These are phyloP conservation scores for Chloropsis cyanopogon DNA, from an alignment of 2,113 vertebrate species.

Conservation along the genomic window DNA sequence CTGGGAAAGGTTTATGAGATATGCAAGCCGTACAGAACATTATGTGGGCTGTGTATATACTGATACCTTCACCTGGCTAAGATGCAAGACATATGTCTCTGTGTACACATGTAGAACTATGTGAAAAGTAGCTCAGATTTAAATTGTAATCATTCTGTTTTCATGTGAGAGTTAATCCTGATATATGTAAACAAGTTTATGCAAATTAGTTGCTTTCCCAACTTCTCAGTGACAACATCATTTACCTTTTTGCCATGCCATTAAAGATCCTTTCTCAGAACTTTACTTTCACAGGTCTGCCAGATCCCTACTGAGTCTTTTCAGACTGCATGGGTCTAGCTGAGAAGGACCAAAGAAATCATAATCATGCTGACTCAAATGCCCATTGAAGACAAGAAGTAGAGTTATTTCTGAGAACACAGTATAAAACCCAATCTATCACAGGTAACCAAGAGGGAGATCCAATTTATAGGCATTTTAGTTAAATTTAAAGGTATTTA, in stretches of 20 bases:
- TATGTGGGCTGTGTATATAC: neutral
- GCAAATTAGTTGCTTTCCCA: neutral
- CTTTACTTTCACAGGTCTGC: neutral
- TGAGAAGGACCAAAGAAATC: neutral
- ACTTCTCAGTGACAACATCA: neutral
- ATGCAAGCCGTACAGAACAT: neutral
- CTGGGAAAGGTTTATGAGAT: neutral
- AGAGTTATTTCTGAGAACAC: neutral
- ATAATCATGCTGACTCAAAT: neutral
- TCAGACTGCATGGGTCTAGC: neutral
- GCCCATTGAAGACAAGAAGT: neutral
- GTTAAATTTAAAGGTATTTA: neutral
- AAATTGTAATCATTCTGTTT: neutral
- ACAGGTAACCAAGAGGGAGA: neutral
- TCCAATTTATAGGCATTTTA: neutral
- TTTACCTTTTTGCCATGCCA: neutral
- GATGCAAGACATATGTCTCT: neutral
- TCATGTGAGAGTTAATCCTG: neutral
- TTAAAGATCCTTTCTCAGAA: constrained; percentile 3
- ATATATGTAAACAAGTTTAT: neutral
- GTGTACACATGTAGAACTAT: neutral
- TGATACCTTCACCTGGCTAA: neutral
- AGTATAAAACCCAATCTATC: neutral
- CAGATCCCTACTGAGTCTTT: neutral
- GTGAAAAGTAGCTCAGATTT: neutral